Base-by-base conservation (phyloP, 2,113 vertebrate genomes). In the Cygnus buccinator region DNA sequence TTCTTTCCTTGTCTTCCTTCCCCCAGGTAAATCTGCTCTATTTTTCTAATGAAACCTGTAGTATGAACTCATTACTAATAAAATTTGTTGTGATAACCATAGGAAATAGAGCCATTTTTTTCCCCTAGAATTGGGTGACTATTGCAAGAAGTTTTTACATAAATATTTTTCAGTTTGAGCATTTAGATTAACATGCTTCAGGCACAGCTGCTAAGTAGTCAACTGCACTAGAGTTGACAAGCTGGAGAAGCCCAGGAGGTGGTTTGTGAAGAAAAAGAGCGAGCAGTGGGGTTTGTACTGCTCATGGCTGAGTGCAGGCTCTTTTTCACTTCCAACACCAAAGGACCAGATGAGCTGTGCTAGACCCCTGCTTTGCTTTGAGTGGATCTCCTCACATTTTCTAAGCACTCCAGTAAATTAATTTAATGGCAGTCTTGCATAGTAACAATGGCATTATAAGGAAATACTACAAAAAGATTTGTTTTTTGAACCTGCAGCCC, bases 261-360 rank as follows among this genome's bases (percentile, higher is more conserved):
- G 48, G 35, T 33, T 3, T 74, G 9, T 33, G 63, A 58, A 77
- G 74, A 44, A 79, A 87, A 78, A 72, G 50, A 72, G 28, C 1
- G 8, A 90, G 46, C 44, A 58, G 20, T 67, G 59, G 5, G 3
- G 83, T 90, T 84, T 46, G 25, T 55, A 39, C 28, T 63, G 10
- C 28, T 46, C 0, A 0, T 33, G 37, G n/a, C 68, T 21, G 25
- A 74, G 31, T 9, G 9, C 0, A 0, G 44, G 8, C 28, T 85
- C 26, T 54, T 48, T 44, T 82, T 74, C 13, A n/a, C 61, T 92
- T 80, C 82, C 37, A 61, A 6, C 11, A 39, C 10, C 48, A 77
- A 86, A 88, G 13, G 28, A 66, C 22, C 28, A 26, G 43, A 23
- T 26, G 61, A 92, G 43, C 46, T 52, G 31, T 63, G 19, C 43